Evolutionary conservation across 1,140 invertebrate genomes (phyloP).

Genomic region (Aphidius ervi): DNA sequence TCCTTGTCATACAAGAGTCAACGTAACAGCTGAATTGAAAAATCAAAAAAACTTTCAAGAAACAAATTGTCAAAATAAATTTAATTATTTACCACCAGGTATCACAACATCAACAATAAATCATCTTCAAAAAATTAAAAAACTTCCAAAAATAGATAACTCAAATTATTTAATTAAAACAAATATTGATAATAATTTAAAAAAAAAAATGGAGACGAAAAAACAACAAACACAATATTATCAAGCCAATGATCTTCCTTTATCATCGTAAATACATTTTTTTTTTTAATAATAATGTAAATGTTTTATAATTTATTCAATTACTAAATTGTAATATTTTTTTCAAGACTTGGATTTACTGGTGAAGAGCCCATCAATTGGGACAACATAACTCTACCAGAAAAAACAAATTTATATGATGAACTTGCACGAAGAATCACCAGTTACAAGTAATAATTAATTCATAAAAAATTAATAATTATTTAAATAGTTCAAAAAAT

Average conservation of each 20-base stretch:
- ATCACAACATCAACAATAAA: constrained; percentile 36
- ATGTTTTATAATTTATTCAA: neutral
- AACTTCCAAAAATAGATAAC: constrained; percentile 24
- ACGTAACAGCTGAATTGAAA: constrained; percentile 49
- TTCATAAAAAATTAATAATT: constrained; percentile 17
- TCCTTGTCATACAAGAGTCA: constrained; percentile 60
- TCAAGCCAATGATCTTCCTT: constrained; percentile 30
- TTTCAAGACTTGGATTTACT: constrained; percentile 47
- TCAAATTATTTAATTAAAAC: constrained; percentile 32
- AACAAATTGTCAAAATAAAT: constrained; percentile 8
- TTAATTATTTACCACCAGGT: constrained; percentile 33
- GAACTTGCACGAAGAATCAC: constrained; percentile 55
- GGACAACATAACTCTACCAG: constrained; percentile 53
- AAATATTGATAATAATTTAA: constrained; percentile 24
- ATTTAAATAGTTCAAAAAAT: neutral
- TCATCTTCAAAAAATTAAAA: constrained; percentile 35
- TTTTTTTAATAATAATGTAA: constrained; percentile 7
- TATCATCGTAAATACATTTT: constrained; percentile 35
- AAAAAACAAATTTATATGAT: constrained; percentile 57
- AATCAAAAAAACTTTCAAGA: constrained; percentile 21
- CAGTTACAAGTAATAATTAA: constrained; percentile 52
- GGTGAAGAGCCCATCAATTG: constrained; percentile 52
- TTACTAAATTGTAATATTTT: constrained; percentile 2
- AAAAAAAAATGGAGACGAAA: constrained; percentile 32
- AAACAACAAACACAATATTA: neutral